These are phyloP conservation scores for Drosophila sproati DNA, from an alignment of 1,140 invertebrate genomes.

Conservation along the genomic window DNA sequence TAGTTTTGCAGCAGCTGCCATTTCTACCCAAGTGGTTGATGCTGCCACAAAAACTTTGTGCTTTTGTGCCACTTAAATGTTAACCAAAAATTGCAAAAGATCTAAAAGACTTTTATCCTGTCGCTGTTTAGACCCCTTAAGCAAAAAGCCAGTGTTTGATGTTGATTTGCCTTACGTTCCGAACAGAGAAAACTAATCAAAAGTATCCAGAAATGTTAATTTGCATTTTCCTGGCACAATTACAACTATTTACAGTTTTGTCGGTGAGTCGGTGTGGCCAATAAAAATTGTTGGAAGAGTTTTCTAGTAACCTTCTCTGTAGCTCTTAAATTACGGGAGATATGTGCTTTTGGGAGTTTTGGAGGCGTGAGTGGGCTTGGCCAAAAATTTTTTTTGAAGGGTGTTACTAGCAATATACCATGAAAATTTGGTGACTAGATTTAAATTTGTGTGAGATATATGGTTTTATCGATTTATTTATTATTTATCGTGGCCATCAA, in stretches of 20 bases:
- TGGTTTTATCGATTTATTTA: no score
- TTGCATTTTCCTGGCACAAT: background rate
- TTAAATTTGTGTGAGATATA: no score
- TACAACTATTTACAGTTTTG: background rate
- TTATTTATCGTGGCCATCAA: no score
- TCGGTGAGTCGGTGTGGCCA: background rate
- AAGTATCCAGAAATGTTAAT: constrained; percentile 11
- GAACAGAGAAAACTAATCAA: constrained; percentile 24
- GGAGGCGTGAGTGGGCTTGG: no score
- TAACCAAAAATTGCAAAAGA: constrained; percentile 30
- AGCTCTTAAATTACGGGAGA: no score
- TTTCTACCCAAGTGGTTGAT: constrained; percentile 54
- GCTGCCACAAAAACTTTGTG: constrained; percentile 54
- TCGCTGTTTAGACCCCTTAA: background rate
- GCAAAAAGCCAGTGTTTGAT: constrained; percentile 42
- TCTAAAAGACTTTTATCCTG: constrained; percentile 26
- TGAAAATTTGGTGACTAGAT: no score
- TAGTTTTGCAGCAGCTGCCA: constrained; percentile 69
- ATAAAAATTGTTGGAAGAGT: no score
- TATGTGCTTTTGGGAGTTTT: no score
- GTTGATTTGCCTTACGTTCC: constrained; percentile 8
- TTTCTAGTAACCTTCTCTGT: no score
- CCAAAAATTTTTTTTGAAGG: no score
- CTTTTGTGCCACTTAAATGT: constrained; percentile 56
- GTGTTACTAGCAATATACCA: no score